These are phyloP conservation scores for Nomada lathburiana DNA, from an alignment of 2,888 invertebrate species.

Conservation along the genomic window DNA sequence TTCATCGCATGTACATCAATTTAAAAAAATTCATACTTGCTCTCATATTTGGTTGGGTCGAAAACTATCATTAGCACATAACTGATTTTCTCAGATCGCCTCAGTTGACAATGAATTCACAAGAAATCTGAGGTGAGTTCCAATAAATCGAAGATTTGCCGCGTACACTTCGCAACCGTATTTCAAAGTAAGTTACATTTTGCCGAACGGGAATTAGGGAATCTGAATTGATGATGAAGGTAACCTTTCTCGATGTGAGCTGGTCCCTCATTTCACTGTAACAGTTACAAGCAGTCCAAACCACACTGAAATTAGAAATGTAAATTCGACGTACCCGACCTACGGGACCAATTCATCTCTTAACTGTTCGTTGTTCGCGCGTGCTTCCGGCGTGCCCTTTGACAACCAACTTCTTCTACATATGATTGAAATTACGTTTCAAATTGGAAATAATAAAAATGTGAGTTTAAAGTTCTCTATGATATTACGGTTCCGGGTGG, in stretches of 20 bases:
- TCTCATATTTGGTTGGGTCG: no score
- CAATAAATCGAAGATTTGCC: conserved; percentile 34
- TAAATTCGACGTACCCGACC: conserved; percentile 31
- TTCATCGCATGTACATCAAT: neutral
- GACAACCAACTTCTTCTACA: neutral
- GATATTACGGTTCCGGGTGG: no score
- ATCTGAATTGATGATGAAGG: conserved; percentile 40
- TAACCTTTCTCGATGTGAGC: conserved; percentile 15
- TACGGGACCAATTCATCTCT: conserved; percentile 36
- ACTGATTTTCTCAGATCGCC: neutral
- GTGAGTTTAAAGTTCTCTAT: neutral
- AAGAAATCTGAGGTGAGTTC: neutral
- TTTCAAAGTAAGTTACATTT: conserved; percentile 47
- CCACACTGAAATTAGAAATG: conserved; percentile 46
- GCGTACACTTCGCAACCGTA: conserved; percentile 4
- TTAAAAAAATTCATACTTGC: neutral
- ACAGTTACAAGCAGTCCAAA: conserved; percentile 25
- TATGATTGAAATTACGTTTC: neutral
- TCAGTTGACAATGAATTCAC: neutral
- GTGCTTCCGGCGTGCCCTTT: neutral
- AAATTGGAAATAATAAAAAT: conserved; percentile 2
- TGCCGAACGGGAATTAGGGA: conserved; percentile 12
- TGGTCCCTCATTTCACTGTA: conserved; percentile 26
- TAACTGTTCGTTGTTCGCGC: conserved; percentile 4
- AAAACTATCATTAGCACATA: neutral